Base-by-base conservation (phyloP, 2,797 vertebrate genomes). In the Decapterus maruadsi region DNA sequence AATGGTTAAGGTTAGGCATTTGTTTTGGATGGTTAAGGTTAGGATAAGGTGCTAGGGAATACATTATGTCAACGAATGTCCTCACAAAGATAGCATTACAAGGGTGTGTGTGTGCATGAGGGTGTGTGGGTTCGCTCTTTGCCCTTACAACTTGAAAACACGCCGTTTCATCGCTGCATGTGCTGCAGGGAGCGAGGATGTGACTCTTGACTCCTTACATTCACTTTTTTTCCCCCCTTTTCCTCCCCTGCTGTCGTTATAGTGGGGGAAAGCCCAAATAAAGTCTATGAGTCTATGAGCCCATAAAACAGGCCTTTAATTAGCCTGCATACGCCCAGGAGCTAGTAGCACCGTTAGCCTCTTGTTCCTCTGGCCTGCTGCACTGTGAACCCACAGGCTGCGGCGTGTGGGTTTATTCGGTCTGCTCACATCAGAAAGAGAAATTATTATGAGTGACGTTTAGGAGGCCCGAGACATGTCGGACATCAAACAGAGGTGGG, bases 251-350 rank as follows among this genome's bases (percentile, higher is more conserved):
- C 62, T 9, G 12, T 74, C 80, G 76, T 82, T 86, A 85, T 76
- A 45, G 64, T 14, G 55, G 86, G 82, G 89, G 80, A 82, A 92
- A 87, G 74, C 86, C 89, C 90, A 78, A 78, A 88, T 76, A 75
- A 90, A 86, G 78, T 84, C 63, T 79, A 65, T 46, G 75, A 86
- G 78, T 84, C 63, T 80, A 65, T 43, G 75, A 86, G 78, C 17
- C 77, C 90, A 87, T 93, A 92, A 93, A 93, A 84, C 82, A 89
- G 76, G 77, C 77, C 89, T 92, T 90, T 93, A 88, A 93, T 92
- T 91, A 84, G 67, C 83, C 63, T 63, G 68, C 34, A 31, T 79
- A 75, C 50, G 74, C 86, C 92, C 80, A 81, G 83, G 80, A 91
- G 87, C 87, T 65, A 80, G 58, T 22, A 20, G 60, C 34, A 56